Conservation (phyloP, 2,113 vertebrate species). For the Apus apus region DNA sequence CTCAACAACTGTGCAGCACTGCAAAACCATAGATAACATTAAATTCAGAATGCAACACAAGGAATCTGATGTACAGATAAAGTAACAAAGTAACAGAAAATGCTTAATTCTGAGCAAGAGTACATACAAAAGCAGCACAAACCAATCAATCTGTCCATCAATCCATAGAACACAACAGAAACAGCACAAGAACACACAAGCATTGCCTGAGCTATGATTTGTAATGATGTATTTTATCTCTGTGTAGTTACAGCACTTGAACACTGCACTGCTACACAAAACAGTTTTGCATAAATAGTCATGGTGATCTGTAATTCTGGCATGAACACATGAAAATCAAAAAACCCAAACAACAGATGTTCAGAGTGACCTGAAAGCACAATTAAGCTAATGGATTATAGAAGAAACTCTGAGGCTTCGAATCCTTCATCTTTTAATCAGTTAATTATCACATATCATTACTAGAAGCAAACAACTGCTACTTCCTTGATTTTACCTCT, state of each 20-base stretch:
- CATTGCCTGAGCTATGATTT: not conserved
- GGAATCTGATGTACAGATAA: not conserved
- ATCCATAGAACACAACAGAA: not conserved
- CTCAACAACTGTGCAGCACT: constrained; percentile 96
- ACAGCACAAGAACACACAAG: not conserved
- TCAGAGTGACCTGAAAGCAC: not conserved
- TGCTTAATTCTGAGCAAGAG: not conserved
- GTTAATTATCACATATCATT: not conserved
- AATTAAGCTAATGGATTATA: not conserved
- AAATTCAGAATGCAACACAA: not conserved
- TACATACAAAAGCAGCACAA: not conserved
- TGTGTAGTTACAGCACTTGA: not conserved
- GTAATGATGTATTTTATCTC: not conserved
- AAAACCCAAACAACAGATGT: not conserved
- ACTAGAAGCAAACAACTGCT: not conserved
- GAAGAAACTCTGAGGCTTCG: not conserved
- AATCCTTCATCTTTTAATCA: not conserved
- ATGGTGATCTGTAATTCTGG: not conserved
- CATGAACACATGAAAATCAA: not conserved
- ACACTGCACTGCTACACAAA: not conserved
- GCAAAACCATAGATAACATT: not conserved
- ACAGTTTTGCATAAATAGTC: not conserved
- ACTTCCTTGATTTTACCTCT: not conserved
- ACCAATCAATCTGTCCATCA: not conserved
- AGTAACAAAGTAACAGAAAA: not conserved